Conservation (phyloP, 2,888 invertebrate species). For the Geotrupes spiniger region DNA sequence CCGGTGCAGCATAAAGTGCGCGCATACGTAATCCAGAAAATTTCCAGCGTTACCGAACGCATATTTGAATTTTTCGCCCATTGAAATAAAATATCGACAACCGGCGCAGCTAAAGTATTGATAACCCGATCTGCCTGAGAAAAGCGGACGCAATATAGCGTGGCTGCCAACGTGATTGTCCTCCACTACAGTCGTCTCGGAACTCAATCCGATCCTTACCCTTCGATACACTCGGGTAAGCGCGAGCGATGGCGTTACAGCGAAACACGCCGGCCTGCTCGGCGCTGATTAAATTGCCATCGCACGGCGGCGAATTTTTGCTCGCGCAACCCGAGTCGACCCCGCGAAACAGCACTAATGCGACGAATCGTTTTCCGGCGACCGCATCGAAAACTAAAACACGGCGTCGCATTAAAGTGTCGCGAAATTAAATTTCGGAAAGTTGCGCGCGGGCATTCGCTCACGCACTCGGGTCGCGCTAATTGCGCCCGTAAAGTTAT, state of each 20-base stretch:
- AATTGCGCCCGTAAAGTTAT: slow-evolving; percentile 24
- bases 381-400: too few relatives aligned
- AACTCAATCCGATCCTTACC: slow-evolving; percentile 1
- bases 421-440: too few relatives aligned
- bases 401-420: too few relatives aligned
- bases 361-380: too few relatives aligned
- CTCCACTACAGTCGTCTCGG: slow-evolving; percentile 11
- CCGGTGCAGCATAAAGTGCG: background rate
- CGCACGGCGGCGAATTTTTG: background rate
- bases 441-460: slow-evolving; percentile 13
- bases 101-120: slow-evolving; percentile 33
- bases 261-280: too few relatives aligned
- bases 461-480: slow-evolving; percentile 22
- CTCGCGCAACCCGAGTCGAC: too few relatives aligned
- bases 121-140: slow-evolving; percentile 39
- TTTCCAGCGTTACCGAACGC: too few relatives aligned
- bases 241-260: too few relatives aligned
- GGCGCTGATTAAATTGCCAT: too few relatives aligned
- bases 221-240: too few relatives aligned
- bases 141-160: slow-evolving; percentile 39
- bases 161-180: slow-evolving; percentile 31
- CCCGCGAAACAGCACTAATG: too few relatives aligned
- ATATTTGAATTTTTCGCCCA: background rate
- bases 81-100: slow-evolving; percentile 4
- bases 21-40: too few relatives aligned